Conservation (phyloP, 2,888 invertebrate species). For the Prenolepis imparis region DNA sequence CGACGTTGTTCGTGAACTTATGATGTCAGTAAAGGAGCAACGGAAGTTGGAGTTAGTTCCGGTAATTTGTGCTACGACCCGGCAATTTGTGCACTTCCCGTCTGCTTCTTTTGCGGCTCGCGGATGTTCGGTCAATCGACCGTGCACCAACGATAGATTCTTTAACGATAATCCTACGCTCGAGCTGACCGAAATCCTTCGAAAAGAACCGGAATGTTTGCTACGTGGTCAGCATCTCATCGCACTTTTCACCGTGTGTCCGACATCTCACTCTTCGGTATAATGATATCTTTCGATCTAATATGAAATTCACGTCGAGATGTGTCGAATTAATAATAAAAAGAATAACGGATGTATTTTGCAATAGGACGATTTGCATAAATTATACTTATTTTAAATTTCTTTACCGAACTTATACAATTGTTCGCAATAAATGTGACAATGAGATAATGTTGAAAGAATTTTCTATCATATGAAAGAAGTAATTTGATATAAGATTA, state of each 20-base stretch:
- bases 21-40: constrained; percentile 11
- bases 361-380: not conserved
- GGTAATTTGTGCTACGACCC: constrained; percentile 29
- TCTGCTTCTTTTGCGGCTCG: constrained; percentile 6
- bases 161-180: constrained; percentile 47
- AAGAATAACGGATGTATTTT: not conserved
- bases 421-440: not conserved
- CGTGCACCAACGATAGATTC: constrained; percentile 33
- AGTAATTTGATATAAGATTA: not conserved
- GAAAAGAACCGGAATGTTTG: constrained; percentile 27
- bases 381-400: not conserved
- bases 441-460: not conserved
- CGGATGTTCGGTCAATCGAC: constrained; percentile 40
- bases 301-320: not conserved
- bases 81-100: not conserved
- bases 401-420: not conserved
- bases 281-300: not conserved
- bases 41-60: constrained; percentile 25
- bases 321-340: not conserved
- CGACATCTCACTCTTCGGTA: not conserved
- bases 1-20: not conserved
- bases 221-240: constrained; percentile 49
- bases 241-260: not conserved
- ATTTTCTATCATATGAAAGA: constrained; percentile 16
- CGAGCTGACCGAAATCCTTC: constrained; percentile 30